phyloP scores from a whole-genome alignment of 1,140 invertebrate species.

The Fopius arisanus region DNA sequence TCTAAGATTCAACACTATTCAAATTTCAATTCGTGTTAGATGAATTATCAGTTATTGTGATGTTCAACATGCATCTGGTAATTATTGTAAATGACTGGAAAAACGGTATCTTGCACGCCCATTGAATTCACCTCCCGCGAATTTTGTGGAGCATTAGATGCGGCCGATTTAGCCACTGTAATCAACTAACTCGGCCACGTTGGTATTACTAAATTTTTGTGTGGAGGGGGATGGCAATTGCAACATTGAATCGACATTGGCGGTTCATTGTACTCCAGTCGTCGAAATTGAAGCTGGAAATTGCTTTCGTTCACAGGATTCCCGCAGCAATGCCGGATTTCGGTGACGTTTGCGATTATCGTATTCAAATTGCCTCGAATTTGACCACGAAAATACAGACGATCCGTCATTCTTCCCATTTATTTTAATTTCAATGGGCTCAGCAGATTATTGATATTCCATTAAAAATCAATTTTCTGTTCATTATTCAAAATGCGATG shows the following conservation, averaged over 20 bases:
- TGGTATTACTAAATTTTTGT: background rate
- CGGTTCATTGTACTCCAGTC: slow-evolving; percentile 10
- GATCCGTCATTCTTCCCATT: no score
- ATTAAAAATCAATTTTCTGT: no score
- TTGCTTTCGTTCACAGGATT: slow-evolving; percentile 1
- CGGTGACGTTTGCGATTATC: slow-evolving; percentile 1
- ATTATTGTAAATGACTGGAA: no score
- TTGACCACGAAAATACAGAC: background rate
- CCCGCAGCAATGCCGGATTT: background rate
- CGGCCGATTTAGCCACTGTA: background rate
- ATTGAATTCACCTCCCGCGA: background rate
- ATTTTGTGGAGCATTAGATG: background rate
- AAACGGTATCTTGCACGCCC: no score
- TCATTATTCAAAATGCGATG: no score
- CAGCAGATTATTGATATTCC: no score
- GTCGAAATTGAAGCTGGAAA: slow-evolving; percentile 4
- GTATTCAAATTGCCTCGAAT: background rate
- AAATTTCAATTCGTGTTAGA: no score
- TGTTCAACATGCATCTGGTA: no score
- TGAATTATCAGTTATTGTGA: no score
- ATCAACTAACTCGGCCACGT: background rate
- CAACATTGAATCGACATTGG: background rate
- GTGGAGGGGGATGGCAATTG: background rate
- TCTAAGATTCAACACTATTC: no score
- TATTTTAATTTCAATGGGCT: no score